Conservation (phyloP, 2,113 vertebrate species). For the Platichthys flesus region DNA sequence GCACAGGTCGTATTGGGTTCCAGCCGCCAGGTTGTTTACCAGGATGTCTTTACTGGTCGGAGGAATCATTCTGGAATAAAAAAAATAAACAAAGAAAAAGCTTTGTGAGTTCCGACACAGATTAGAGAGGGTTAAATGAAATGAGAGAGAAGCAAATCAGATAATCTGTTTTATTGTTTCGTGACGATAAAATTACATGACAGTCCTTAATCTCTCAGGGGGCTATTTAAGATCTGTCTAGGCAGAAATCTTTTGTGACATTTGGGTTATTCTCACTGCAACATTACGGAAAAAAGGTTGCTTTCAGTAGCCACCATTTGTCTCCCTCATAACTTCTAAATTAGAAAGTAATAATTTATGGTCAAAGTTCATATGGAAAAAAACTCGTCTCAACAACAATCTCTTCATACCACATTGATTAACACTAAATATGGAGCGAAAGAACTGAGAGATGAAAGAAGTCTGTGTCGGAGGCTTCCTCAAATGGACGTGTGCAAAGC, state of each 20-base stretch:
- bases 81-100: not conserved
- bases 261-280: constrained; percentile 54
- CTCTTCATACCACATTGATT: constrained; percentile 46
- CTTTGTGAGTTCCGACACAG: constrained; percentile 31
- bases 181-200: constrained; percentile 55
- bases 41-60: constrained; percentile 95
- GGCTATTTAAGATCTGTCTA: constrained; percentile 49
- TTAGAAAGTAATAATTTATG: not conserved
- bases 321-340: constrained; percentile 19
- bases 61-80: constrained; percentile 92
- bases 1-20: constrained; percentile 93
- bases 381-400: constrained; percentile 6
- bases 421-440: constrained; percentile 32
- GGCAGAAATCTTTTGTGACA: constrained; percentile 55
- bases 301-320: constrained; percentile 19
- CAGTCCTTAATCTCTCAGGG: constrained; percentile 60
- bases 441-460: constrained; percentile 58
- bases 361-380: constrained; percentile 25
- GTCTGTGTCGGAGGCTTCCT: constrained; percentile 13
- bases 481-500: constrained; percentile 32
- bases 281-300: constrained; percentile 54
- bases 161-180: constrained; percentile 68
- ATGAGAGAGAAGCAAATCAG: constrained; percentile 54
- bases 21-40: constrained; percentile 96
- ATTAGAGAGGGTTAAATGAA: constrained; percentile 55